Conservation (phyloP, 2,888 invertebrate genomes). For the Eilema griseolum region DNA sequence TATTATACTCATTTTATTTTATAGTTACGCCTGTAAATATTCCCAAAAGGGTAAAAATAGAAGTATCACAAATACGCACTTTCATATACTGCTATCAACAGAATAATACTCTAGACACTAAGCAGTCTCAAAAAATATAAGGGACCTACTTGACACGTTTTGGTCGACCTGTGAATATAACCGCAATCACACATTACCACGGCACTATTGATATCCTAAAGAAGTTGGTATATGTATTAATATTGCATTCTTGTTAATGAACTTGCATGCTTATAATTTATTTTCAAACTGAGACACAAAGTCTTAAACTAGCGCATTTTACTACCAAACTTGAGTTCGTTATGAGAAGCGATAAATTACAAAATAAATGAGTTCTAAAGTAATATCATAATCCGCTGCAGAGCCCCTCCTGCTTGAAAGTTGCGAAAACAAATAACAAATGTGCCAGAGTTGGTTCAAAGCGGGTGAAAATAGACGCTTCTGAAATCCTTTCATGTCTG, state of each 20-base stretch:
- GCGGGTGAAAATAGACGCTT: conserved; percentile 82
- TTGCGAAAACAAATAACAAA: conserved; percentile 82
- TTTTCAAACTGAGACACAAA: conserved; percentile 21
- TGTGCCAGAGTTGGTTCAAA: conserved; percentile 72
- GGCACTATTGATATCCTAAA: not conserved
- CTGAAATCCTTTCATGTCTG: conserved; percentile 82
- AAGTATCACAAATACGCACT: not conserved
- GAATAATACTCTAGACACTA: not conserved
- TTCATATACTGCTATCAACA: not conserved
- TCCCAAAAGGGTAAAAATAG: not conserved
- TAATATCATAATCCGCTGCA: conserved; percentile 51
- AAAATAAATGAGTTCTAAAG: conserved; percentile 31
- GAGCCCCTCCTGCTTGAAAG: conserved; percentile 69
- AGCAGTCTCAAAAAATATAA: not conserved
- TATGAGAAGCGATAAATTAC: conserved; percentile 38
- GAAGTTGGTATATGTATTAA: not conserved
- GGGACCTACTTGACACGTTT: not conserved
- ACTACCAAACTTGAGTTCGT: conserved; percentile 36
- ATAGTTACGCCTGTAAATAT: not conserved
- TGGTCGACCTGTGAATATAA: not conserved
- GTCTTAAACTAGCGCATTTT: conserved; percentile 38
- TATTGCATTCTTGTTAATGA: not conserved
- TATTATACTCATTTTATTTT: not conserved
- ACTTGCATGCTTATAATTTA: conserved; percentile 22
- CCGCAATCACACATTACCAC: not conserved